Evolutionary conservation across 2,888 invertebrate species (phyloP), one percentile per base, ranked within the genome.

Genomic region (Plebejus anna): DNA sequence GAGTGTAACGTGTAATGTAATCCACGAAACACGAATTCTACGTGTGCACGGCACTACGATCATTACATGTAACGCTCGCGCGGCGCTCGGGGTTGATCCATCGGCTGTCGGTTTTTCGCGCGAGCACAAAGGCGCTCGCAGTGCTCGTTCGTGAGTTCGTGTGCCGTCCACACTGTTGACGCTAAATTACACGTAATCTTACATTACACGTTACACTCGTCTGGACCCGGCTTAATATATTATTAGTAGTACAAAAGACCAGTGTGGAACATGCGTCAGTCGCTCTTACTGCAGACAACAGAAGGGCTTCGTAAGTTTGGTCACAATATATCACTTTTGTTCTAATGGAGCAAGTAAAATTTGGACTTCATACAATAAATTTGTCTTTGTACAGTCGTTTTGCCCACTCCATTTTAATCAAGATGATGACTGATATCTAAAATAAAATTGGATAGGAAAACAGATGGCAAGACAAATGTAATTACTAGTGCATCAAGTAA

Each of bases 381-480:
- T 28, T 61, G 28, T 11, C 28, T 66, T 66, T 66, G 32, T 66
- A 32, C 28, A 66, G 66, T 66, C 4, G 28, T 32, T 66, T 66
- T 66, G 32, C 32, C 32, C 32, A 32, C 66, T 66, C 66, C 66
- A 66, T 66, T 66, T 32, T 66, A 66, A 66, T 66, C 66, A 32
- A 66, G 66, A 66, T 66, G 66, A 66, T 66, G 36, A 66, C 66
- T 66, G 13, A 36, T 66, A 66, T 66, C 66, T 66, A 13, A 66
- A 66, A 16, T 13, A 61, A 11, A 61, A 4, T 11, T 11, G 47
- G 11, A 32, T 47, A 47, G 11, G 55, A 55, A 55, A 55, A 55
- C 16, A 13, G 55, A 51, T 16, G 55, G 55, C 55, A 16, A 55
- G 55, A 55, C 55, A 55, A 55, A 55, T 55, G 51, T 51, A 13